Evolutionary conservation across 2,888 invertebrate genomes (phyloP).

Genomic region (Pyrocoelia pectoralis): DNA sequence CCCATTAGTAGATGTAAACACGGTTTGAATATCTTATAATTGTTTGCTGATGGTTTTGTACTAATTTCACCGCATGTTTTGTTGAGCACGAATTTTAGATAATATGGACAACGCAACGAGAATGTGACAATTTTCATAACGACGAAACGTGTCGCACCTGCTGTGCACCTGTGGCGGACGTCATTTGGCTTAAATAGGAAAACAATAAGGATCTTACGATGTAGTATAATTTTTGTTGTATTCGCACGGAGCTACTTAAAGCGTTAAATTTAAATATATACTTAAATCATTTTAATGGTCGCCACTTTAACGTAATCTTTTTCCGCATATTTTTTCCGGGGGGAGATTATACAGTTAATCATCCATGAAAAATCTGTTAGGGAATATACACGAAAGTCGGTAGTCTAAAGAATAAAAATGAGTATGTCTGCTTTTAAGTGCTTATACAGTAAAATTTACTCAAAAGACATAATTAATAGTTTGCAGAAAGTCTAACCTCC

Average conservation of each 20-base stretch:
- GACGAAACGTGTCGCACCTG: conserved; percentile 4
- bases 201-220: background rate
- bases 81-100: background rate
- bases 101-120: background rate
- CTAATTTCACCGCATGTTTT: background rate
- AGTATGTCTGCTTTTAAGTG: too few relatives aligned
- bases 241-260: background rate
- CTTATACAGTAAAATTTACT: background rate
- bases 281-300: background rate
- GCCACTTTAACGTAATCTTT: background rate
- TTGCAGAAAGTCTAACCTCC: background rate
- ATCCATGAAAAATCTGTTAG: background rate
- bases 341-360: background rate
- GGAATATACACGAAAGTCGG: background rate
- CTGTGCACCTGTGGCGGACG: background rate
- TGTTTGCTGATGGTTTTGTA: background rate
- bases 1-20: background rate
- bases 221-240: background rate
- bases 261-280: background rate
- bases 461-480: background rate
- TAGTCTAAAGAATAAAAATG: background rate
- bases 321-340: background rate
- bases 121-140: conserved; percentile 4
- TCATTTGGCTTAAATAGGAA: background rate
- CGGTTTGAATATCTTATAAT: background rate